phyloP scores from a whole-genome alignment of 2,113 vertebrate genomes.

The Chamaetylas fuelleborni region DNA sequence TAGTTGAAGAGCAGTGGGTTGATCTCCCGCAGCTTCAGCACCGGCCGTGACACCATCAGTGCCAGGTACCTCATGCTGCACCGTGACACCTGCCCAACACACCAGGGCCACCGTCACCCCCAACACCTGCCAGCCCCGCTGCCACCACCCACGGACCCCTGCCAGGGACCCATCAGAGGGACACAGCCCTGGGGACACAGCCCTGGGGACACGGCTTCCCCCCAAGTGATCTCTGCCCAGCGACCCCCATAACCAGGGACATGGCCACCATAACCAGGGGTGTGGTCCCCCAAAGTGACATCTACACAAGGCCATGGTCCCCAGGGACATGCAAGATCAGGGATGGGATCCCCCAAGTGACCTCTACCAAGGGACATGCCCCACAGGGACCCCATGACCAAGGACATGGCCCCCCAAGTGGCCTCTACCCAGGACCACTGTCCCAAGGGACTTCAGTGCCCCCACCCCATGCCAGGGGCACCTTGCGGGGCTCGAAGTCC shows the following conservation, averaged over 20 bases:
- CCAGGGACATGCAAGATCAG: neutral
- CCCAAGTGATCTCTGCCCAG: fast-evolving
- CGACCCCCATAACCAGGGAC: neutral
- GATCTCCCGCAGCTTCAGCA: constrained; percentile 90
- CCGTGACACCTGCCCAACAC: constrained; percentile 84
- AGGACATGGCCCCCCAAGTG: neutral
- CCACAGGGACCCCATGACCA: neutral
- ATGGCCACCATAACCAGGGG: neutral
- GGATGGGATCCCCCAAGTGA: no score
- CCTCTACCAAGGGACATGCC: no score
- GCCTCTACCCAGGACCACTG: neutral
- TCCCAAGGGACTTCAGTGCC: neutral
- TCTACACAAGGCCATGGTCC: neutral
- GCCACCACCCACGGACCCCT: neutral
- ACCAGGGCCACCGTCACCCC: neutral
- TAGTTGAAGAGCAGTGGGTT: constrained; percentile 98
- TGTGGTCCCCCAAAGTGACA: neutral
- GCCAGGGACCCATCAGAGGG: neutral
- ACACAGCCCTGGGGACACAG: neutral
- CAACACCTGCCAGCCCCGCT: neutral
- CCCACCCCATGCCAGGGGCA: neutral
- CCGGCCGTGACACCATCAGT: constrained; percentile 90
- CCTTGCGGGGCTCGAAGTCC: constrained; percentile 95
- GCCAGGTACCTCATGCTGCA: constrained; percentile 92
- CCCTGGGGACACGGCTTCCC: neutral